Evolutionary conservation across 2,888 invertebrate species (phyloP).

Genomic region (Phyllotreta cruciferae): DNA sequence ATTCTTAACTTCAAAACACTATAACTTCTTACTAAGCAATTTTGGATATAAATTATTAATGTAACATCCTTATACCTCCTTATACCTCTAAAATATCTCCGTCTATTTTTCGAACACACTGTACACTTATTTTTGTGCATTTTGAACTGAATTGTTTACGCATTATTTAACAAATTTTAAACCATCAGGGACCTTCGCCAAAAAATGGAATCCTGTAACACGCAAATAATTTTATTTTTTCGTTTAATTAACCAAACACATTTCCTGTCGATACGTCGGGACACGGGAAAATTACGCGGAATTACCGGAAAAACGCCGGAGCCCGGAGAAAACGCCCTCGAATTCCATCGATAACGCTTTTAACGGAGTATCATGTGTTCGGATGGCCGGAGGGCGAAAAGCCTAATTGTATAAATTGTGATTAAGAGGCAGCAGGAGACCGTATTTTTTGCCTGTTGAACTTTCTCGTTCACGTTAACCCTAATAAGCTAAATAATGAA

Average conservation of each 20-base stretch:
- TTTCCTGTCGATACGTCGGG: not conserved
- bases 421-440: conserved; percentile 21
- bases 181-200: too few relatives aligned
- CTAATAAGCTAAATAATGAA: conserved; percentile 26
- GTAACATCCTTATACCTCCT: too few relatives aligned
- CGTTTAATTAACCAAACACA: not conserved
- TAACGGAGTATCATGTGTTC: conserved; percentile 21
- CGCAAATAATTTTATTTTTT: too few relatives aligned
- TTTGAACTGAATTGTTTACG: too few relatives aligned
- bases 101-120: too few relatives aligned
- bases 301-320: conserved; percentile 1
- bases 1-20: too few relatives aligned
- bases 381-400: conserved; percentile 4
- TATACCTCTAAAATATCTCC: too few relatives aligned
- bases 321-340: conserved; percentile 2
- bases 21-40: too few relatives aligned
- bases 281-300: not conserved
- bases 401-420: conserved; percentile 24
- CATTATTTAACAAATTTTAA: too few relatives aligned
- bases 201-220: too few relatives aligned
- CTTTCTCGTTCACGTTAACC: conserved; percentile 18
- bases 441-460: conserved; percentile 24
- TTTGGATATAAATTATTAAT: too few relatives aligned
- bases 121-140: too few relatives aligned
- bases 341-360: conserved; percentile 21